Conservation (phyloP, 2,888 invertebrate species). For the Scaptomyza reducta region DNA sequence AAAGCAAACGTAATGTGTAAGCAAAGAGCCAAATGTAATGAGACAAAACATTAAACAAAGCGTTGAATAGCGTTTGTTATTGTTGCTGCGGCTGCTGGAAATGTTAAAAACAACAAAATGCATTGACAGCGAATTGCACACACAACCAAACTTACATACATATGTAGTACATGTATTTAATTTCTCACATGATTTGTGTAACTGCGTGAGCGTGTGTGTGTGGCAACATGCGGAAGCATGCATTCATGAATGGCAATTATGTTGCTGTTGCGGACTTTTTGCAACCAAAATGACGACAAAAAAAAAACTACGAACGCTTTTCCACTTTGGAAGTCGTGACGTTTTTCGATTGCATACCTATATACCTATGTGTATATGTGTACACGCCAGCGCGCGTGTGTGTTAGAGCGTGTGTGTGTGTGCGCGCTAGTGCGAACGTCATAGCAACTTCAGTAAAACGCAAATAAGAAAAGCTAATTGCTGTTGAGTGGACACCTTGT, state of each 20-base stretch:
- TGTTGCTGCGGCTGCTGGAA: constrained; percentile 44
- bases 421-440: constrained; percentile 56
- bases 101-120: constrained; percentile 29
- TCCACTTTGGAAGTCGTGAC: constrained; percentile 78
- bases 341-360: constrained; percentile 68
- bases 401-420: constrained; percentile 24
- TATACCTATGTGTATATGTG: constrained; percentile 7
- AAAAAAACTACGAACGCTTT: constrained; percentile 71
- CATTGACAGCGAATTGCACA: constrained; percentile 44
- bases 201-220: constrained; percentile 15
- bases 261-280: constrained; percentile 41
- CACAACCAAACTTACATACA: constrained; percentile 3
- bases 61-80: constrained; percentile 61
- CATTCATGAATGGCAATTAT: constrained; percentile 77
- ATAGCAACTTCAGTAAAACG: constrained; percentile 77
- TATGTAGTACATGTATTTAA: constrained; percentile 14
- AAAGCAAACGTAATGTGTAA: constrained; percentile 73
- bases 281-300: constrained; percentile 57
- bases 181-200: constrained; percentile 40
- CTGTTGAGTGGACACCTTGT: constrained; percentile 73
- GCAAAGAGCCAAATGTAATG: constrained; percentile 49
- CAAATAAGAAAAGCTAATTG: constrained; percentile 71
- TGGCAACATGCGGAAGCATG: constrained; percentile 68
- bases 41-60: constrained; percentile 67
- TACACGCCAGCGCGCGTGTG: constrained; percentile 14